Percentiles rank a stretch among this genome's conserved stretches.
phyloP scores from a whole-genome alignment of 37 sponge, comb jelly and placozoan species.

The Eunapius fragilis region DNA sequence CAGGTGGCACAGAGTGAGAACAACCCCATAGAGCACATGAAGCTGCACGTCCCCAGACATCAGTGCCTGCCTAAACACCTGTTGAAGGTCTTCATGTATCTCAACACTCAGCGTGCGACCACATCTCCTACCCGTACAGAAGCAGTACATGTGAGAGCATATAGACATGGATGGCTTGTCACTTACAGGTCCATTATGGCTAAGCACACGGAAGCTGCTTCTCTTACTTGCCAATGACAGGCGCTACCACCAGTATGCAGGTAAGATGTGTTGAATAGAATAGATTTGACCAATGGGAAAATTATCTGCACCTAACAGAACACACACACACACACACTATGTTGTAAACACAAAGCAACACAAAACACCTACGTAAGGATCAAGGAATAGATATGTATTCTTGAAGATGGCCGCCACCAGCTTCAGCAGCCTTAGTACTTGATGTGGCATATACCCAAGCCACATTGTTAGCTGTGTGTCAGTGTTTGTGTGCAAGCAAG shows the following conservation, averaged over 20 bases:
- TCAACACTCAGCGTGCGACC: slow-evolving; percentile 3
- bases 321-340: not conserved
- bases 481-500: not conserved
- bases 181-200: slow-evolving; percentile 55
- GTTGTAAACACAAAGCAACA: not conserved
- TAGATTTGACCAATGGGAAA: slow-evolving; percentile 33
- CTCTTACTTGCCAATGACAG: slow-evolving; percentile 59
- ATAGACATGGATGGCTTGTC: not conserved
- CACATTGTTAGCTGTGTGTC: slow-evolving; percentile 27
- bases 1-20: slow-evolving; percentile 40
- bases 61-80: slow-evolving; percentile 13
- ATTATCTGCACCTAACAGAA: slow-evolving; percentile 7
- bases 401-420: slow-evolving; percentile 42
- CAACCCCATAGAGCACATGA: slow-evolving; percentile 40
- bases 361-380: slow-evolving; percentile 41
- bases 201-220: slow-evolving; percentile 42
- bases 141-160: not conserved
- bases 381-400: slow-evolving; percentile 62
- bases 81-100: slow-evolving; percentile 9
- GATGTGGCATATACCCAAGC: slow-evolving; percentile 38
- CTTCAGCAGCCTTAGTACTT: slow-evolving; percentile 47
- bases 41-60: slow-evolving; percentile 4
- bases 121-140: not conserved
- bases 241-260: not conserved
- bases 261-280: slow-evolving; percentile 32